Evolutionary conservation across 2,797 vertebrate genomes (phyloP).

Genomic region (Australoheros facetus): DNA sequence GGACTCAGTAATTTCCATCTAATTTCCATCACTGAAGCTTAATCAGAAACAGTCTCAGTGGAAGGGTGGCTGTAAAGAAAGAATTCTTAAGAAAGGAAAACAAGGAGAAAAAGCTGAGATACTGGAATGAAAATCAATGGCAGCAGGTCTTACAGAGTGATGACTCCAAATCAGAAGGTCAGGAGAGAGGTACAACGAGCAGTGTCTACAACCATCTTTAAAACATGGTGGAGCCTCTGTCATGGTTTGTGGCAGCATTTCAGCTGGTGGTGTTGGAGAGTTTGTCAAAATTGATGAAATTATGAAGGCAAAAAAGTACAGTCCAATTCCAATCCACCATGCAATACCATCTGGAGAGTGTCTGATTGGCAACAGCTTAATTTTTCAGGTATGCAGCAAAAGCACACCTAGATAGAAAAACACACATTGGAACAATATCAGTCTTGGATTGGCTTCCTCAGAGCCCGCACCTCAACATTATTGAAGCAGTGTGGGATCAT

Average conservation of each 20-base stretch:
- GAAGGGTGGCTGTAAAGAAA: neutral
- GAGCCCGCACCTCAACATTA: neutral
- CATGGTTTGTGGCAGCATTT: neutral
- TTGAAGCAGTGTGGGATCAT: neutral
- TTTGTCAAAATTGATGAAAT: neutral
- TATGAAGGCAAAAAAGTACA: neutral
- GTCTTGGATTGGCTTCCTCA: neutral
- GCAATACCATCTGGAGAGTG: neutral
- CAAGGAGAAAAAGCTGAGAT: neutral
- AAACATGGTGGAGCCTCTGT: neutral
- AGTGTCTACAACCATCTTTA: neutral
- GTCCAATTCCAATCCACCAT: neutral
- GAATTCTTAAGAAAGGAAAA: neutral
- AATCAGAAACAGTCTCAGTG: neutral
- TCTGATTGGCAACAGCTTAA: neutral
- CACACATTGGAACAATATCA: neutral
- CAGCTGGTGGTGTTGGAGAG: neutral
- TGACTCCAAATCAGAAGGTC: too few relatives aligned
- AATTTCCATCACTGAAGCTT: too few relatives aligned
- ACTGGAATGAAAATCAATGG: neutral
- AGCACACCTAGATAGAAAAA: neutral
- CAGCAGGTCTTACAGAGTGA: too few relatives aligned
- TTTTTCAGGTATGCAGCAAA: neutral
- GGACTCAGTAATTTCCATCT: conserved; percentile 7
- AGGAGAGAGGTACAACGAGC: too few relatives aligned